phyloP scores from a whole-genome alignment of 2,888 invertebrate genomes.

The Drosophila robusta region DNA sequence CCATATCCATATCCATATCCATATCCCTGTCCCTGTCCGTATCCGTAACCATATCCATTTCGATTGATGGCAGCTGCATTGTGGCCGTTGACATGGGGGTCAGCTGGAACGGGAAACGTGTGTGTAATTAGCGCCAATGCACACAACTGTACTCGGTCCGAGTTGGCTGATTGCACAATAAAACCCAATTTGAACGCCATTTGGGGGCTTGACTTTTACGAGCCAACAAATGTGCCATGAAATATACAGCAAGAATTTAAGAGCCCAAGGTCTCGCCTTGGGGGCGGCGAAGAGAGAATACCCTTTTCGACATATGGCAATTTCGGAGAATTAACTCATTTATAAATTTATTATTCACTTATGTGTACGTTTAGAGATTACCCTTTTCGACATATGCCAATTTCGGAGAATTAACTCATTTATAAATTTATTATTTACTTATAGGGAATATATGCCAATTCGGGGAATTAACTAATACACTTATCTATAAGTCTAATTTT shows the following conservation, averaged over 20 bases:
- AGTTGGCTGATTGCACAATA: slow-evolving; percentile 36
- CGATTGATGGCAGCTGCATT: slow-evolving; percentile 46
- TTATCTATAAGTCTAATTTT: too few species aligned
- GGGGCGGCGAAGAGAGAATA: background rate
- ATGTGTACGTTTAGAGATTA: background rate
- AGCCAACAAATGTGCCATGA: slow-evolving; percentile 37
- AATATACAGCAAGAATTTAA: slow-evolving; percentile 15
- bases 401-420: too few species aligned
- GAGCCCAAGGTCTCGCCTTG: too few species aligned
- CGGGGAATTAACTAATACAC: too few species aligned
- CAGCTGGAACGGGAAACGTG: slow-evolving; percentile 15
- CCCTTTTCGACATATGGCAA: background rate
- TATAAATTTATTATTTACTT: too few species aligned
- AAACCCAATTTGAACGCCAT: slow-evolving; percentile 41
- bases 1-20: slow-evolving; percentile 3
- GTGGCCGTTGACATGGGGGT: slow-evolving; percentile 53
- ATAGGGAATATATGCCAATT: too few species aligned
- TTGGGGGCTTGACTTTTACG: slow-evolving; percentile 53
- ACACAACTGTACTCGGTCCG: slow-evolving; percentile 23
- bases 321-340: too few species aligned
- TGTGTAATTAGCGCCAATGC: slow-evolving; percentile 19
- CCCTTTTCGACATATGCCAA: background rate
- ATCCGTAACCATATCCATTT: slow-evolving; percentile 2
- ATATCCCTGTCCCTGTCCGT: too few species aligned
- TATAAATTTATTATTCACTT: too few species aligned